Base-by-base conservation (phyloP, 2,888 invertebrate species). In the Trisateles emortualis region DNA sequence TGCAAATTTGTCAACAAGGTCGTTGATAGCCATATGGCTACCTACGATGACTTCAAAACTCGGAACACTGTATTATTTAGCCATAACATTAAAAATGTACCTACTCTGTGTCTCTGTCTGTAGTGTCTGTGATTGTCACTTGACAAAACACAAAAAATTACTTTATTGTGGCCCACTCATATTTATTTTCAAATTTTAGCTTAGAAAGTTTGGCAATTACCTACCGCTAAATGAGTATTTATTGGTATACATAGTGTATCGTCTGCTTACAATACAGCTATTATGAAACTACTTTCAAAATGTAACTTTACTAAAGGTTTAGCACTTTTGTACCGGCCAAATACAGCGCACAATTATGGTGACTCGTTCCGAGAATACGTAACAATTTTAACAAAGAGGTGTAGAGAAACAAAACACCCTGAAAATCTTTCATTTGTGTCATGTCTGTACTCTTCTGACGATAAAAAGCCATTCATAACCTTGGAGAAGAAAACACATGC, bases 401-500 rank as follows among this genome's bases (percentile, higher is more conserved):
- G 71, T 47, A 71, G 71, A 53, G 43, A 60, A 14, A 17, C 68
- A 26, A 79, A 60, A 42, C 69, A 71, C 49, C 72, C 82, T 17
- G 46, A 76, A 35, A 76, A 74, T 64, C 52, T 77, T 42, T 62
- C 83, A 32, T 72, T 79, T 16, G 46, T 83, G 51, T 58, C 77
- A 52, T 86, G 84, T 73, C 68, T 81, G 5, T 88, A 86, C 67
- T 91, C 83, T 19, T 86, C 89, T 10, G 87, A 89, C 46, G 74
- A 79, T 36, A 92, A 88, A 59, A 92, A 91, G 72, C 81, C 83
- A 47, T 87, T 89, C 45, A 64, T 90, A 64, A 83, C 84, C 51
- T 71, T 90, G 49, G 86, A 88, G 39, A 93, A 94, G 65, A 93
- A 93, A 52, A 76, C 93, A 1, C 89, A 93, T 64, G 78, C 90